Conservation (phyloP, 2,797 vertebrate genomes). For the Lithobates sylvaticus region DNA sequence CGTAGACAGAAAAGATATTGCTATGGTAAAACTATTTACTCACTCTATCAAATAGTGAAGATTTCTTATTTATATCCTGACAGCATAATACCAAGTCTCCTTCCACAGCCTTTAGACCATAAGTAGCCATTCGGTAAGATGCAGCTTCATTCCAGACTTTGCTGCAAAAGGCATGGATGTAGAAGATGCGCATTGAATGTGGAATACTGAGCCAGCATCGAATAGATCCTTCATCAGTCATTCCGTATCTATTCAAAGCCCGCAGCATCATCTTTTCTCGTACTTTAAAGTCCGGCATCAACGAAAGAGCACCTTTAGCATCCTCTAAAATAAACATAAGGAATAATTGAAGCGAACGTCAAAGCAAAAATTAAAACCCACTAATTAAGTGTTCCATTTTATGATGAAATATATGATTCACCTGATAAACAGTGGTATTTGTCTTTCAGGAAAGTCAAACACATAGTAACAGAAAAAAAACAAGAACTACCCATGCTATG, state of each 20-base stretch:
- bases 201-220: conserved; percentile 92
- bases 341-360: background rate
- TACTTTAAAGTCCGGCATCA: conserved; percentile 90
- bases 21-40: conserved; percentile 51
- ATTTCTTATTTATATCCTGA: conserved; percentile 57
- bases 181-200: conserved; percentile 92
- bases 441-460: no score
- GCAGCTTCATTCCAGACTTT: conserved; percentile 92
- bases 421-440: no score
- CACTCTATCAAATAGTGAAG: conserved; percentile 68
- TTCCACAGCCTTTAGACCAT: conserved; percentile 80
- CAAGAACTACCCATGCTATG: no score
- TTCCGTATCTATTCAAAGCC: conserved; percentile 89
- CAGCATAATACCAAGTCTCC: conserved; percentile 87
- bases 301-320: conserved; percentile 84
- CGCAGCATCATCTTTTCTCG: conserved; percentile 89
- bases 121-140: conserved; percentile 80
- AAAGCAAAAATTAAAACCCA: no score
- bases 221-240: conserved; percentile 82
- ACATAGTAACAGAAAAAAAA: no score
- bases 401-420: no score
- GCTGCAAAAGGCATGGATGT: conserved; percentile 94
- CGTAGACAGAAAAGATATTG: no score
- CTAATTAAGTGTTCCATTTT: no score
- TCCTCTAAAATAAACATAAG: conserved; percentile 75